These are phyloP conservation scores for Cotesia chilonis DNA, from an alignment of 1,140 invertebrate genomes.

Conservation along the genomic window DNA sequence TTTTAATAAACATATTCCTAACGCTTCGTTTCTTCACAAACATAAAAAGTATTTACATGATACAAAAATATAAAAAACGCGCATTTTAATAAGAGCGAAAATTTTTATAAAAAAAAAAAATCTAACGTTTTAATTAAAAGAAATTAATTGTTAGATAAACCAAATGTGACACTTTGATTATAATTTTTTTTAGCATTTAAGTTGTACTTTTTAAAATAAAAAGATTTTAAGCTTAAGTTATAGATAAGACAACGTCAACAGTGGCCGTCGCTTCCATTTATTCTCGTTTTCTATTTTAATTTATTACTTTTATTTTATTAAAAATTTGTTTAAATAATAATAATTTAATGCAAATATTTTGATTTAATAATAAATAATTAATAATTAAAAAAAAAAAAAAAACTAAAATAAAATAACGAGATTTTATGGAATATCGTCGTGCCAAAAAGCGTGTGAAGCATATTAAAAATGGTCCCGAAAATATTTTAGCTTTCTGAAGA, in stretches of 20 bases:
- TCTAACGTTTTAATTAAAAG: not conserved
- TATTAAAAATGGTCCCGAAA: conserved; percentile 63
- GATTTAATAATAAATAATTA: no score
- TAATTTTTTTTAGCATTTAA: conserved; percentile 24
- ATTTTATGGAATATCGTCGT: conserved; percentile 29
- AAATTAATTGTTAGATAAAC: not conserved
- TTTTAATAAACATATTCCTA: no score
- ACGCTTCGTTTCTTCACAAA: no score
- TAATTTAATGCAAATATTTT: not conserved
- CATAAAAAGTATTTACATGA: no score
- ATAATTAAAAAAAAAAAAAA: not conserved
- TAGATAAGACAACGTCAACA: conserved; percentile 34
- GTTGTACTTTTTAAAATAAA: conserved; percentile 19
- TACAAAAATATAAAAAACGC: not conserved
- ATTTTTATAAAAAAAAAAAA: not conserved
- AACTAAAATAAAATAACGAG: conserved; percentile 20
- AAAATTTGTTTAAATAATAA: not conserved
- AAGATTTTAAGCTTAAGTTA: conserved; percentile 34
- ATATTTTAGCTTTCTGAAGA: conserved; percentile 68
- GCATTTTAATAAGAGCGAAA: not conserved
- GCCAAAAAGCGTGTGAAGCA: conserved; percentile 46
- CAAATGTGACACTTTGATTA: conserved; percentile 19
- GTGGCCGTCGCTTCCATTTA: conserved; percentile 31
- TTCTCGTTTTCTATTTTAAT: conserved; percentile 24
- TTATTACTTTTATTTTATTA: not conserved